These are phyloP conservation scores for Drosophila tanythrix DNA, from an alignment of 2,888 invertebrate species.

Conservation along the genomic window DNA sequence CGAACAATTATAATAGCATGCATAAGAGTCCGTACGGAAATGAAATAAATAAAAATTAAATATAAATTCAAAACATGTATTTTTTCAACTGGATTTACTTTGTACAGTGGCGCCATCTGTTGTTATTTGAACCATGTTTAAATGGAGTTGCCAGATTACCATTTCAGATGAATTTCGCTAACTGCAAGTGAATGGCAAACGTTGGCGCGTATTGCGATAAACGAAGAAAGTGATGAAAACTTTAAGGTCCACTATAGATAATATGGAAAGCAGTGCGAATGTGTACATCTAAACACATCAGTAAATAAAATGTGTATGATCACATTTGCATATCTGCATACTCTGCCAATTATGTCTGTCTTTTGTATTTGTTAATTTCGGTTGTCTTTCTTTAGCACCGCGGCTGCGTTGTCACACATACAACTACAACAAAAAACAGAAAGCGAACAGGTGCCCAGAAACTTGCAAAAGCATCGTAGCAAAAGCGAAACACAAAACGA, in stretches of 20 bases:
- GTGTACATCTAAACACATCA: neutral
- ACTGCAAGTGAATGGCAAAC: neutral
- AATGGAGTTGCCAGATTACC: conserved; percentile 10
- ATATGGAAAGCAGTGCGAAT: neutral
- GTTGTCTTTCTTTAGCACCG: conserved; percentile 15
- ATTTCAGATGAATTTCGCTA: neutral
- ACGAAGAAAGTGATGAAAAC: neutral
- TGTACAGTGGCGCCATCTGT: conserved; percentile 18
- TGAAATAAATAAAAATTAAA: conserved; percentile 43
- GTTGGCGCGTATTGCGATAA: neutral
- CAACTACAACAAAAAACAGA: conserved; percentile 66
- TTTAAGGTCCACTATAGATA: neutral
- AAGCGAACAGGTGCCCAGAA: conserved; percentile 66
- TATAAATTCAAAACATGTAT: neutral
- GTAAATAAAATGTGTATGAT: too few species aligned
- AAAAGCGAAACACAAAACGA: conserved; percentile 24
- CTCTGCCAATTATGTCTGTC: too few species aligned
- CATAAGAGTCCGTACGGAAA: conserved; percentile 41
- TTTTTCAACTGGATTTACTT: neutral
- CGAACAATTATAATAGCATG: conserved; percentile 46
- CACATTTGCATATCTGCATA: neutral
- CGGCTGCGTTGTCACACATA: conserved; percentile 47
- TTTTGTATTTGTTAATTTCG: neutral
- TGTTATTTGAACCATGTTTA: neutral
- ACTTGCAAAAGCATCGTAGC: conserved; percentile 26